These are phyloP conservation scores for Phaonia tiefii DNA, from an alignment of 2,888 invertebrate species.

Conservation along the genomic window DNA sequence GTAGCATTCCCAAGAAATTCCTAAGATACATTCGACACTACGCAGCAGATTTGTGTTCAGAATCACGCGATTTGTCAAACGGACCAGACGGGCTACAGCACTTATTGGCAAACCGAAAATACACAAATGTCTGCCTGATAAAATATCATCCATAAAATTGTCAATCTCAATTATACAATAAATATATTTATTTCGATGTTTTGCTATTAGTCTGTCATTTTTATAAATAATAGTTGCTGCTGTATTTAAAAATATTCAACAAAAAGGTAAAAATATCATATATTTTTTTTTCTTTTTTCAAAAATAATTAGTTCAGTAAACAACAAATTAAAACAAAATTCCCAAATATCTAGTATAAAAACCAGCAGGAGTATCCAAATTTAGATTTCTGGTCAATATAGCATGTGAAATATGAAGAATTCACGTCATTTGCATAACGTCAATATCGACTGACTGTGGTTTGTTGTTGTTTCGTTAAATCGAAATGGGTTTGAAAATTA, in stretches of 20 bases:
- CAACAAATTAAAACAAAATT: background rate
- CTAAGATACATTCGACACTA: background rate
- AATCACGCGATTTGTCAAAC: background rate
- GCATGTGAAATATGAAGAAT: background rate
- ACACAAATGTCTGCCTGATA: background rate
- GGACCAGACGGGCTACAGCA: background rate
- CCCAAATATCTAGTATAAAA: background rate
- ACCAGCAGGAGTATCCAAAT: background rate
- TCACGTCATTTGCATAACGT: conserved; percentile 9
- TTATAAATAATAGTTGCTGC: background rate
- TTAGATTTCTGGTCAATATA: background rate
- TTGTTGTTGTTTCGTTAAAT: too few relatives aligned
- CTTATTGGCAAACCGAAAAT: background rate
- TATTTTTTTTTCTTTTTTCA: background rate
- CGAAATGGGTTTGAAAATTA: too few relatives aligned
- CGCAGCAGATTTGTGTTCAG: background rate
- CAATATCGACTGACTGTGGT: too few relatives aligned
- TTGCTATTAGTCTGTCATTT: background rate
- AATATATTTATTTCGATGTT: background rate
- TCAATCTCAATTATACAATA: conserved; percentile 1
- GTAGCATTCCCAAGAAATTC: conserved; percentile 1
- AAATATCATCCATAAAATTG: conserved; percentile 18
- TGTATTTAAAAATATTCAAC: too few relatives aligned
- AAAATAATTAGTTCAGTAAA: background rate
- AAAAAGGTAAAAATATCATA: conserved; percentile 2